phyloP scores from a whole-genome alignment of 2,113 vertebrate genomes.

The Nesoenas mayeri region DNA sequence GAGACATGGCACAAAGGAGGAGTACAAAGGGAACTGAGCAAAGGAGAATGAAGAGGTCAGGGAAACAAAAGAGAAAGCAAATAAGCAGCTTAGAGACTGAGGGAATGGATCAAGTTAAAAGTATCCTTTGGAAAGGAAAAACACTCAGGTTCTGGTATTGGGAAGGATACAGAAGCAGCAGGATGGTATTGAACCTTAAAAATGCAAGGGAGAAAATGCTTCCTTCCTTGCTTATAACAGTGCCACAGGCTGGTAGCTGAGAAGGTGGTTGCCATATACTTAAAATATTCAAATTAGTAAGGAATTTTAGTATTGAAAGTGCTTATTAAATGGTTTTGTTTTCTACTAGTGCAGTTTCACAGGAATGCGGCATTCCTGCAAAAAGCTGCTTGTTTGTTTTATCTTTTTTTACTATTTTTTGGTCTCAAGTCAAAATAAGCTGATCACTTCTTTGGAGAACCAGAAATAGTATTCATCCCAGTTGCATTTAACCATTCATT shows the following conservation, averaged over 20 bases:
- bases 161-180: not conserved
- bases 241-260: not conserved
- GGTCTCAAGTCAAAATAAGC: not conserved
- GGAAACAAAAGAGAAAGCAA: not conserved
- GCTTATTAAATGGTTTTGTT: not conserved
- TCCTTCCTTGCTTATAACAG: not conserved
- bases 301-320: not conserved
- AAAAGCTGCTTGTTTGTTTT: not conserved
- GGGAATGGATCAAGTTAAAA: not conserved
- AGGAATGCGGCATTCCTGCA: not conserved
- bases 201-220: not conserved
- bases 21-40: not conserved
- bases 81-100: slow-evolving; percentile 5
- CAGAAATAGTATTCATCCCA: not conserved
- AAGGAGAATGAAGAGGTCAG: not conserved
- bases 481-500: not conserved
- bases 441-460: not conserved
- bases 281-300: not conserved
- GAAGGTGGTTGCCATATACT: not conserved
- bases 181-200: not conserved
- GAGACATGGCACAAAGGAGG: not conserved
- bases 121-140: not conserved
- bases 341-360: not conserved
- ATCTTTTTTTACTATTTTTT: too few species aligned
- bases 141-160: not conserved